These are phyloP conservation scores for Apostichopus leukothele DNA, from an alignment of 53 echinoderm and acorn worm species.

Conservation along the genomic window DNA sequence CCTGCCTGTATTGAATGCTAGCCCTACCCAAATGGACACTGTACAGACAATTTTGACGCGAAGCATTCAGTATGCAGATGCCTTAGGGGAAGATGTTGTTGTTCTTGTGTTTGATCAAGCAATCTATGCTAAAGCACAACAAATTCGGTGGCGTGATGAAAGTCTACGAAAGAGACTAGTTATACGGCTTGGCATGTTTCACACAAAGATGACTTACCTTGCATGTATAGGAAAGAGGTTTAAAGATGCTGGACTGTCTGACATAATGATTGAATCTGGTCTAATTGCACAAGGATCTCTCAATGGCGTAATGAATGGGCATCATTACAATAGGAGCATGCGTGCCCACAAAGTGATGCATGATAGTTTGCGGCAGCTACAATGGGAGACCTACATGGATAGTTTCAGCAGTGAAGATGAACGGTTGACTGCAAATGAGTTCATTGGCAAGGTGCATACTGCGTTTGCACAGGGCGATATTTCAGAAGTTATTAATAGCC, in stretches of 20 bases:
- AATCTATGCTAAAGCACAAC: too few relatives aligned
- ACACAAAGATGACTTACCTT: constrained; percentile 57
- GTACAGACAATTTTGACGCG: too few relatives aligned
- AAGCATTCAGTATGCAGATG: too few relatives aligned
- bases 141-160: too few relatives aligned
- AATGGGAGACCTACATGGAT: constrained; percentile 26
- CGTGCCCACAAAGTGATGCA: constrained; percentile 58
- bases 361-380: constrained; percentile 54
- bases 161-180: constrained; percentile 43
- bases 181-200: constrained; percentile 59
- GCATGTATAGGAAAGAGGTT: constrained; percentile 62
- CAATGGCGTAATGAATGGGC: constrained; percentile 65
- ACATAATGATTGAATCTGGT: constrained; percentile 69
- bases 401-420: constrained; percentile 33
- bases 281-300: constrained; percentile 65
- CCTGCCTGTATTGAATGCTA: too few relatives aligned
- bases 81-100: too few relatives aligned
- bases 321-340: constrained; percentile 61
- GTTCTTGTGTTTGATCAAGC: too few relatives aligned
- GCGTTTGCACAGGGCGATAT: constrained; percentile 5
- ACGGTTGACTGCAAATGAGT: not conserved
- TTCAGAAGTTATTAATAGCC: constrained; percentile 16
- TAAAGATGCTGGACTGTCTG: constrained; percentile 66
- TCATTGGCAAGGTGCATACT: not conserved
- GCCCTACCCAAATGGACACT: too few relatives aligned